A percentile compares a stretch with the other conserved stretches of the same genome.
These are phyloP conservation scores for Acipenser ruthenus DNA, from an alignment of 2,797 vertebrate genomes.

Conservation along the genomic window DNA sequence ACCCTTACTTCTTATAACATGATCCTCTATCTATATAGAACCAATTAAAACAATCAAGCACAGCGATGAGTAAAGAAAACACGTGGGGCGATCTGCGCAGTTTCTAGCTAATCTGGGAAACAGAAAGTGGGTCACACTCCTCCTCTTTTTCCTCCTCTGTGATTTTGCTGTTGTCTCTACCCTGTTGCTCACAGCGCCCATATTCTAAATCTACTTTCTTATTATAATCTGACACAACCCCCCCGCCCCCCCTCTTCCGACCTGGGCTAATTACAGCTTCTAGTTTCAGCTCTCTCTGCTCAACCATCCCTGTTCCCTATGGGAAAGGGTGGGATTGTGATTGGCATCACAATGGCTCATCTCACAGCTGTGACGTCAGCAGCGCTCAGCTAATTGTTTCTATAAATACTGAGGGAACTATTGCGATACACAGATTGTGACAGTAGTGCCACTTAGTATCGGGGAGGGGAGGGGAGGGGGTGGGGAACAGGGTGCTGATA, in stretches of 20 bases:
- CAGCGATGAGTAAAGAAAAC: background rate
- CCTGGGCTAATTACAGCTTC: constrained; percentile 20
- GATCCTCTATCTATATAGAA: too few species aligned
- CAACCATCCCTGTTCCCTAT: background rate
- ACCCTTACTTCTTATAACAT: too few species aligned
- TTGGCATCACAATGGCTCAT: constrained; percentile 26
- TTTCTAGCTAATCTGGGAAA: too few species aligned
- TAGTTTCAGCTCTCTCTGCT: constrained; percentile 13
- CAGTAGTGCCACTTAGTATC: constrained; percentile 16
- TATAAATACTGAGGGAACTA: constrained; percentile 36
- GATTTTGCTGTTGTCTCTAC: too few species aligned
- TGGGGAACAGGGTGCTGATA: background rate
- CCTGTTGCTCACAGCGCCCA: too few species aligned
- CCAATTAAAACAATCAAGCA: too few species aligned
- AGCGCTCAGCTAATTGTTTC: constrained; percentile 27
- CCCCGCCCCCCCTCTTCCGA: background rate
- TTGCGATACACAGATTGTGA: constrained; percentile 17
- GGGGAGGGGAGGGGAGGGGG: constrained; percentile 7
- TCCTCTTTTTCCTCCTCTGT: too few species aligned
- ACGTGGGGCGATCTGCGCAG: too few species aligned
- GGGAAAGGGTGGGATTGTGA: constrained; percentile 26
- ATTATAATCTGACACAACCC: background rate
- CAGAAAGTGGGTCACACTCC: too few species aligned
- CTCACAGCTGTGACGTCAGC: constrained; percentile 38
- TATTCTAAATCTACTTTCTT: background rate